Conservation (phyloP, 2,888 invertebrate species). For the Patella ulyssiponensis region DNA sequence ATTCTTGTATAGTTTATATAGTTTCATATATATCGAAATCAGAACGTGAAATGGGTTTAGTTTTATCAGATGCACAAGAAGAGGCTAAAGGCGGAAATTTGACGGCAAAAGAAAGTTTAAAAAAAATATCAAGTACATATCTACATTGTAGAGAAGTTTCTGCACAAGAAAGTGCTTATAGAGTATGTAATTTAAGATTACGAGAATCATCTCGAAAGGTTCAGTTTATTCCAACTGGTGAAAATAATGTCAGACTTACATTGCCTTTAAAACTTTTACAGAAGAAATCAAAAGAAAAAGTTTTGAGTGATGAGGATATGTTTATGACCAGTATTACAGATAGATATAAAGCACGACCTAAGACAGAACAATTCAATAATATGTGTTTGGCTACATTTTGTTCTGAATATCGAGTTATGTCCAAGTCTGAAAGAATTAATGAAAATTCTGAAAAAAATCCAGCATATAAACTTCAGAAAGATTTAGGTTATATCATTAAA, state of each 20-base stretch:
- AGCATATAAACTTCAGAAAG: conserved; percentile 6
- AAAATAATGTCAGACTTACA: conserved; percentile 15
- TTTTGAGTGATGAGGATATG: conserved; percentile 18
- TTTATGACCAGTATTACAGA: conserved; percentile 22
- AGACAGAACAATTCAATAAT: background rate
- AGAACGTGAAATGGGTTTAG: conserved; percentile 31
- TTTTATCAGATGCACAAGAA: conserved; percentile 27
- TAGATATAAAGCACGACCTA: conserved; percentile 2
- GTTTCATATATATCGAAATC: conserved; percentile 47
- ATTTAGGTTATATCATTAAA: conserved; percentile 1
- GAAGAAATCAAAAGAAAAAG: background rate
- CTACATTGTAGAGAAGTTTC: conserved; percentile 34
- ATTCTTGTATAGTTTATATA: conserved; percentile 45
- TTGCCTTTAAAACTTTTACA: background rate
- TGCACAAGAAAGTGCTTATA: conserved; percentile 34
- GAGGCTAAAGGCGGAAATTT: conserved; percentile 29
- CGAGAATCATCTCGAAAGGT: conserved; percentile 15
- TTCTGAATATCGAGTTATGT: conserved; percentile 23
- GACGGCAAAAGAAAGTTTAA: conserved; percentile 27
- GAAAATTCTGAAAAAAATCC: conserved; percentile 10
- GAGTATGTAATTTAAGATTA: conserved; percentile 32
- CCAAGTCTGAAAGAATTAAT: conserved; percentile 12
- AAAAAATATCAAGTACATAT: conserved; percentile 26
- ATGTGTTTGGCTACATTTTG: conserved; percentile 17
- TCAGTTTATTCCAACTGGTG: conserved; percentile 30